Conservation (phyloP, 1,140 invertebrate species). For the Zaprionus capensis region DNA sequence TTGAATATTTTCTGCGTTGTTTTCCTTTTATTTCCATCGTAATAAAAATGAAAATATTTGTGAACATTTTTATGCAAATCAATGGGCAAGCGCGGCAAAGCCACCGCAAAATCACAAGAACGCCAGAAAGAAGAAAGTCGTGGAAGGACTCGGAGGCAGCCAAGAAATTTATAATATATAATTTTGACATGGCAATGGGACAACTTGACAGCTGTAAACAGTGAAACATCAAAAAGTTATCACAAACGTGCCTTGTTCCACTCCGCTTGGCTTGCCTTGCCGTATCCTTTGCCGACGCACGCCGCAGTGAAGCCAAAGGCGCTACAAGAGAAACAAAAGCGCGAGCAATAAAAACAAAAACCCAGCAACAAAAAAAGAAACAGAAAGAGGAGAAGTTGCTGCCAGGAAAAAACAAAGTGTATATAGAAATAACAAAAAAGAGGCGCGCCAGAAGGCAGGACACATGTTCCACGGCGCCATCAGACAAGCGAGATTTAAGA, state of each 20-base stretch:
- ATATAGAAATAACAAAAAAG: slow-evolving; percentile 14
- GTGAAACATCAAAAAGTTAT: slow-evolving; percentile 78
- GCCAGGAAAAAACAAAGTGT: neutral
- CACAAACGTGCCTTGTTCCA: slow-evolving; percentile 32
- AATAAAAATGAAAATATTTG: slow-evolving; percentile 78
- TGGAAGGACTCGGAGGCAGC: slow-evolving; percentile 1
- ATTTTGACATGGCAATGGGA: slow-evolving; percentile 73
- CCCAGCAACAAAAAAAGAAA: slow-evolving; percentile 14
- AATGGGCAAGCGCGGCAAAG: slow-evolving; percentile 38
- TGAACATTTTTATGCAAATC: slow-evolving; percentile 80
- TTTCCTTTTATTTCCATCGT: slow-evolving; percentile 37
- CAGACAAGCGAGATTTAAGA: slow-evolving; percentile 51
- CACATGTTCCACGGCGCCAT: slow-evolving; percentile 60
- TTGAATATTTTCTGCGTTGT: slow-evolving; percentile 46
- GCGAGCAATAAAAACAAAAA: slow-evolving; percentile 46
- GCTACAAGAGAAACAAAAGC: slow-evolving; percentile 50
- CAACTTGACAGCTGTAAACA: slow-evolving; percentile 79
- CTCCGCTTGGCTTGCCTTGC: neutral
- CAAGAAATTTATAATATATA: slow-evolving; percentile 71
- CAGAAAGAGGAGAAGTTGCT: neutral
- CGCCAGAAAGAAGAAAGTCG: neutral
- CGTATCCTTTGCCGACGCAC: slow-evolving; percentile 31
- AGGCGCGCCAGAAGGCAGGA: slow-evolving; percentile 53
- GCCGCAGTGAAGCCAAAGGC: slow-evolving; percentile 18
- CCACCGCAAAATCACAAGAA: slow-evolving; percentile 37